Base-by-base conservation (phyloP, 2,113 vertebrate genomes). In the Vidua macroura region DNA sequence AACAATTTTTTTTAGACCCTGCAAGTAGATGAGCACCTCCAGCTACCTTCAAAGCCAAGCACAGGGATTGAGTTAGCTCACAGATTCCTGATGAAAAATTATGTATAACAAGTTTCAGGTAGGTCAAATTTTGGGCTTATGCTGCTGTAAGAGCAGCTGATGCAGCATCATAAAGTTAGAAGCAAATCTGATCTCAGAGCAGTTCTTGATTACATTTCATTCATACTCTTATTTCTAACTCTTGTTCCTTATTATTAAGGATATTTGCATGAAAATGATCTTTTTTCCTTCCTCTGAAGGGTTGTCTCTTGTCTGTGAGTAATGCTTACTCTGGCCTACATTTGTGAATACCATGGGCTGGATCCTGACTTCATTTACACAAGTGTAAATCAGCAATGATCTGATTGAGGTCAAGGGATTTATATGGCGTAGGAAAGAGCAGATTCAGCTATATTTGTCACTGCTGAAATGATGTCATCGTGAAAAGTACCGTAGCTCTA, bases 221-320 rank as follows among this genome's bases (percentile, higher is more conserved):
- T 92, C 95, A 94, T 55, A 86, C 82, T 90, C 84, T 95, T 96
- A 91, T 95, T 95, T 95, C 87, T 89, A 90, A 90, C 91, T 95
- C 90, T 91, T 95, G 84, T 95, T 97, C 85, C 87, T 96, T 91
- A 95, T 96, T 95, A 93, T 96, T 96, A 95, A 95, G 75, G 51
- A 80, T 88, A 97, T 96, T 97, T 94, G 82, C 93, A 95, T 96
- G 77, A 94, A 95, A 94, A 97, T 96, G 51, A 91, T 95, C 72
- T 74, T 94, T 92, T 92, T 82, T 85, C 79, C 73, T 94, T 89
- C 82, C 82, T 91, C 87, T 91, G 55, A 96, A 93, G 89, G 25
- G 67, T 92, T 97, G 74, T 91, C 83, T 95, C 91, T 95, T 93
- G 83, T 95, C 91, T 93, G 74, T 95, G 89, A 96, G 94, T 95